These are phyloP conservation scores for Chrysolina oricalcia DNA, from an alignment of 2,888 invertebrate species.

Conservation along the genomic window DNA sequence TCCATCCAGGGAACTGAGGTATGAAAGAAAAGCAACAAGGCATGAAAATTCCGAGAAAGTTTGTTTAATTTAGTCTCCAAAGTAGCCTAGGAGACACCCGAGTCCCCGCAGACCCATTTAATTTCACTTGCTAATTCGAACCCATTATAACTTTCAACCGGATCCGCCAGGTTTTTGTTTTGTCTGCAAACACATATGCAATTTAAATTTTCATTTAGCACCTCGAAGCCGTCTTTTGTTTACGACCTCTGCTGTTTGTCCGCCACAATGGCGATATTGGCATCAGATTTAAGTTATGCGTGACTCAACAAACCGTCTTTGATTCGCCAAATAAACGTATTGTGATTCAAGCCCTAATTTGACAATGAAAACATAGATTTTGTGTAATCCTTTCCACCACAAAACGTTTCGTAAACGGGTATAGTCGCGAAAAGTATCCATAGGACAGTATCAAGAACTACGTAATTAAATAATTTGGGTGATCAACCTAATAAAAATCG, in stretches of 20 bases:
- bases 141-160: slow-evolving; percentile 51
- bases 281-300: neutral
- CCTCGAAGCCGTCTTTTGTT: slow-evolving; percentile 38
- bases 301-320: too few species aligned
- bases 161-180: slow-evolving; percentile 46
- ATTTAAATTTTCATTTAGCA: slow-evolving; percentile 48
- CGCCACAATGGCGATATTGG: slow-evolving; percentile 4
- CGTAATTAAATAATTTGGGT: too few species aligned
- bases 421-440: too few species aligned
- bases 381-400: too few species aligned
- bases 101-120: slow-evolving; percentile 44
- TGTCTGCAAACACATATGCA: slow-evolving; percentile 46
- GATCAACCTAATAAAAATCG: too few species aligned
- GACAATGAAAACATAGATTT: too few species aligned
- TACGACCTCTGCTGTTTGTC: slow-evolving; percentile 14
- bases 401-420: too few species aligned
- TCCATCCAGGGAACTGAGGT: slow-evolving; percentile 5
- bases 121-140: slow-evolving; percentile 52
- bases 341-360: too few species aligned
- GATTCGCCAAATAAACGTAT: too few species aligned
- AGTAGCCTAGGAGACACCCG: slow-evolving; percentile 34
- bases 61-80: slow-evolving; percentile 41
- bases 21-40: slow-evolving; percentile 12
- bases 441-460: too few species aligned
- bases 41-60: slow-evolving; percentile 36